These are phyloP conservation scores for Grammomys surdaster DNA, from an alignment of 2,113 vertebrate species.

Conservation along the genomic window DNA sequence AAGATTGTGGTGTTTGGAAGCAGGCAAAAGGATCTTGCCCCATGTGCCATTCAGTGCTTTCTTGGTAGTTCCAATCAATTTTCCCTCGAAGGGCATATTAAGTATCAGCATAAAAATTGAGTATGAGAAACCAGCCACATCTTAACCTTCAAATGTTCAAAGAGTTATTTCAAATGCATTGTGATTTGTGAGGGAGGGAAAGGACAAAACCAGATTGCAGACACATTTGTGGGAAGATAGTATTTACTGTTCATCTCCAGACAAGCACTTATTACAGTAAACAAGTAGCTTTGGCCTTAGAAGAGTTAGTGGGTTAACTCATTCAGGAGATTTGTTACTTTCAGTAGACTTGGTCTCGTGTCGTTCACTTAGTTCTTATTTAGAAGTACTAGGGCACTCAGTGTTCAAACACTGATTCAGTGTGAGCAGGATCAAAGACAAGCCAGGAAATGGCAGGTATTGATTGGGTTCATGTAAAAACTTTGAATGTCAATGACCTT, in stretches of 20 bases:
- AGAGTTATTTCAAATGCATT: constrained; percentile 46
- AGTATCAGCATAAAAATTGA: constrained; percentile 30
- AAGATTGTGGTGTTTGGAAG: neutral
- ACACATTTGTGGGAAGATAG: neutral
- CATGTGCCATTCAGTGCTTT: neutral
- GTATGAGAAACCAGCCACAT: neutral
- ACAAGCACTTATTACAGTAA: constrained; percentile 4
- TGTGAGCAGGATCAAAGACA: constrained; percentile 51
- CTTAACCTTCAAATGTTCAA: constrained; percentile 25
- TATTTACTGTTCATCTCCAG: constrained; percentile 23
- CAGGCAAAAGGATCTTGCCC: neutral
- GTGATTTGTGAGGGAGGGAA: neutral
- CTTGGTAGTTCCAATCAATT: constrained; percentile 3
- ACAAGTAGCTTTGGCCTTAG: neutral
- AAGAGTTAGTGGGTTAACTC: neutral
- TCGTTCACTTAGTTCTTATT: neutral
- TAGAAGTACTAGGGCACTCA: neutral
- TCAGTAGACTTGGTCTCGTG: neutral
- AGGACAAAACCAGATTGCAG: neutral
- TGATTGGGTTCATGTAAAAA: constrained; percentile 59
- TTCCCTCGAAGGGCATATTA: constrained; percentile 44
- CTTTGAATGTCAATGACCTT: neutral
- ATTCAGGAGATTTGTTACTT: neutral
- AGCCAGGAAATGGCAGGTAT: neutral
- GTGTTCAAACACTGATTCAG: neutral